Base-by-base conservation (phyloP, 1,140 invertebrate species). In the Glossosoma conforme region DNA sequence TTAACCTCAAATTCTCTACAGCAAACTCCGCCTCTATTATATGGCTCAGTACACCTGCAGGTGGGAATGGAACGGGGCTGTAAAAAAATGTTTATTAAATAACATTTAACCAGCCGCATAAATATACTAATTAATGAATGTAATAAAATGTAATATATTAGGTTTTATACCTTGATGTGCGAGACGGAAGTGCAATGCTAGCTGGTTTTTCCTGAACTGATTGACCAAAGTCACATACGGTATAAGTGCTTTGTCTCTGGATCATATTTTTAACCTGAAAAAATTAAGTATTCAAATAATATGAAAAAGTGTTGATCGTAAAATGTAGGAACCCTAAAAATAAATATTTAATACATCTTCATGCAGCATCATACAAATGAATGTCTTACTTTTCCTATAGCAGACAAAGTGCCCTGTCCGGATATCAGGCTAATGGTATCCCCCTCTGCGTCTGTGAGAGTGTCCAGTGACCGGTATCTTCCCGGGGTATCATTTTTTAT, bases 391-490 rank as follows among this genome's bases (percentile, higher is more conserved):
- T 46, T 38, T 48, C 45, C 38, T 13, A 38, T 37, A 21, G 32
- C 13, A 44, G n/a, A 19, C 28, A 52, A 44, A 9, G 20, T 32
- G 32, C 30, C 32, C 32, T 44, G 48, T 48, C 48, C 44, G 6
- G 44, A 45, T 17, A 57, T 14, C 8, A n/a, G n/a, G n/a, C n/a
- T n/a, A n/a, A 49, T 28, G 9, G 25, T 11, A 21, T 48, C 43
- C 8, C 8, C 18, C 19, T 53, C 25, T 2, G 42, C 10, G 35
- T 53, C 30, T 13, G 61, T 69, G 6, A 73, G 54, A 0, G 69
- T 66, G 50, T 72, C 70, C 37, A 74, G 44, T 10, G 70, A 74
- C 0, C 69, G 63, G 37, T 68, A 74, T 3, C 70, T 59, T 1
- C 63, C 65, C 10, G 69, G 67, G 1, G 69, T 70, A 13, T 69